Evolutionary conservation across 2,113 vertebrate genomes (phyloP).

Genomic region (Petaurus breviceps): DNA sequence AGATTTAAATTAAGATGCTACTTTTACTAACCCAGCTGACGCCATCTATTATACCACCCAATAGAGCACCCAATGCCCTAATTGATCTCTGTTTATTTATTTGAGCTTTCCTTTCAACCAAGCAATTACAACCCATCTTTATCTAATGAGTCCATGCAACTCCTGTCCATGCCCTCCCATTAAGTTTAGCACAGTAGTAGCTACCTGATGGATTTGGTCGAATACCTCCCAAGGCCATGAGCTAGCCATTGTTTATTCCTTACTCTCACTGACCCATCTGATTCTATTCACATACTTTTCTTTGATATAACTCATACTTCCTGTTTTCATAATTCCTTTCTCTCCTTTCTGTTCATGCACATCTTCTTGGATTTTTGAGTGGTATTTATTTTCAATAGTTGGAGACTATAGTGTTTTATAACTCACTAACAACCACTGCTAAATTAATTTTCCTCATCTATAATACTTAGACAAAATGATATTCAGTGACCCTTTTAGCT

Average conservation of each 20-base stretch:
- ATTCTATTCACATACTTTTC: background rate
- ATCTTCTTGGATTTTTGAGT: background rate
- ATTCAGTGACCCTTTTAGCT: background rate
- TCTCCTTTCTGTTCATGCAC: background rate
- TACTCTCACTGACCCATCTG: background rate
- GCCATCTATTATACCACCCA: background rate
- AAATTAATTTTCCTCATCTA: background rate
- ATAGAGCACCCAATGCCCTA: background rate
- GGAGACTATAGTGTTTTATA: background rate
- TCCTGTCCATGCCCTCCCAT: background rate
- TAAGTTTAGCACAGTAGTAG: background rate
- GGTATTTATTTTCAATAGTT: background rate
- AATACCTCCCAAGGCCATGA: background rate
- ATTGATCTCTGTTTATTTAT: background rate
- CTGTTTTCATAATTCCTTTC: background rate
- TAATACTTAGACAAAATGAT: background rate
- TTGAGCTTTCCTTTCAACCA: background rate
- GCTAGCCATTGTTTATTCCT: background rate
- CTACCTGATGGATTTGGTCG: background rate
- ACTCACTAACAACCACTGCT: background rate
- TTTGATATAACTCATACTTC: background rate
- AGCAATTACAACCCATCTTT: background rate
- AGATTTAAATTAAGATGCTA: background rate
- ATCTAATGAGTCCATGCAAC: background rate
- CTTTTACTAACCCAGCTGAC: background rate